A percentile compares a stretch with the other conserved stretches of the same genome.
phyloP scores from a whole-genome alignment of 2,797 vertebrate genomes.

The Buceros bicornis region DNA sequence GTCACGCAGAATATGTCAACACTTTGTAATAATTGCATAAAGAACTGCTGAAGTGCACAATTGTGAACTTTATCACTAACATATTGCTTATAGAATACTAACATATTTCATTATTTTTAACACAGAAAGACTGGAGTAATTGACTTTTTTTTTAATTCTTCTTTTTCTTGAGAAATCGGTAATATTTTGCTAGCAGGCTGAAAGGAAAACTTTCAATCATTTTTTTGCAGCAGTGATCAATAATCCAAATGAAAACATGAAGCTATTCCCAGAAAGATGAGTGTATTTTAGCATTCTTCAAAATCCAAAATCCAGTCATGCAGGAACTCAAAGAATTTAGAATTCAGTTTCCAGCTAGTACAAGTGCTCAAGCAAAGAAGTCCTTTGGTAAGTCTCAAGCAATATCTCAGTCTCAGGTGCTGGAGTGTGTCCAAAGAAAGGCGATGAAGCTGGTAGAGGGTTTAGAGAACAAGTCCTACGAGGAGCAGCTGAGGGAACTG shows the following conservation, averaged over 20 bases:
- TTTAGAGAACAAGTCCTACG: too few relatives aligned
- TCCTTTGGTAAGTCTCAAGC: not conserved
- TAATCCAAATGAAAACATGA: not conserved
- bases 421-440: too few relatives aligned
- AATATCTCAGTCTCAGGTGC: too few relatives aligned
- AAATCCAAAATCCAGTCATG: not conserved
- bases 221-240: not conserved
- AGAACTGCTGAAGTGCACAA: not conserved
- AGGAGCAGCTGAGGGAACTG: too few relatives aligned
- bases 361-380: not conserved
- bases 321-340: not conserved
- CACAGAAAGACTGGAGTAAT: not conserved
- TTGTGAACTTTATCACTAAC: not conserved
- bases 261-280: not conserved
- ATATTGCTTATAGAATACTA: not conserved
- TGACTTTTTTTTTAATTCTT: fast-evolving
- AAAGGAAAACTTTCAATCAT: not conserved
- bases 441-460: too few relatives aligned
- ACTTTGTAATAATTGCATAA: not conserved
- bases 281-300: not conserved
- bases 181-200: not conserved
- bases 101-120: not conserved
- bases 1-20: fast-evolving
- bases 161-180: not conserved
- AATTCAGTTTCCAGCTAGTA: not conserved